A percentile compares a stretch with the other conserved stretches of the same genome.
Conservation (phyloP, 2,888 invertebrate genomes). For the Bedellia somnulentella region DNA sequence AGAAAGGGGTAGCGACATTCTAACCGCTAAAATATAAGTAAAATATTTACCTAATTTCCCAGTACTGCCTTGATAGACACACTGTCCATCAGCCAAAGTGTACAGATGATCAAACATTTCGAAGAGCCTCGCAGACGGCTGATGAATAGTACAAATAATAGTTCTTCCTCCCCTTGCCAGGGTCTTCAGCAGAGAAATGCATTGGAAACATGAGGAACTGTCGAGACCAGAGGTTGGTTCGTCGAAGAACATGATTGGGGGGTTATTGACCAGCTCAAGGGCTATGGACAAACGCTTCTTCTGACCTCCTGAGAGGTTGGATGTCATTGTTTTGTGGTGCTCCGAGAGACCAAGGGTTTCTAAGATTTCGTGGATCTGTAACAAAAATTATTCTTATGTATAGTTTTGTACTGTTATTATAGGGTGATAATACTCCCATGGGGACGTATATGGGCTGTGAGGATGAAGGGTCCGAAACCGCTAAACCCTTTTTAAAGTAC, state of each 20-base stretch:
- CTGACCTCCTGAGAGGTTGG: conserved; percentile 91
- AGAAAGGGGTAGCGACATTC: no score
- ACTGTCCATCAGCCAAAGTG: conserved; percentile 91
- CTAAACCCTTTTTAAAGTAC: no score
- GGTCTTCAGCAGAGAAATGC: conserved; percentile 85
- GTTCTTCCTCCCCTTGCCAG: conserved; percentile 89
- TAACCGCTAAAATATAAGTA: no score
- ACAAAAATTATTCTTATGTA: no score
- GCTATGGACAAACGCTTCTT: conserved; percentile 94
- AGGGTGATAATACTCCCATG: no score
- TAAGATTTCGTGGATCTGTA: conserved; percentile 87
- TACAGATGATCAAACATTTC: conserved; percentile 97
- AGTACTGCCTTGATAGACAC: conserved; percentile 91
- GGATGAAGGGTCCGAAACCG: no score
- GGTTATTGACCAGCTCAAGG: conserved; percentile 92
- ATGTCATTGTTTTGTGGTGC: conserved; percentile 86
- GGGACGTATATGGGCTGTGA: no score
- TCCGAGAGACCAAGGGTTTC: conserved; percentile 86
- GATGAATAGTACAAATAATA: conserved; percentile 94
- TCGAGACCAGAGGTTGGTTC: conserved; percentile 96
- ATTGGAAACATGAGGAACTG: conserved; percentile 94
- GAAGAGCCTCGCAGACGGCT: conserved; percentile 93
- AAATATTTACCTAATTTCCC: conserved; percentile 71
- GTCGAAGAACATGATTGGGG: conserved; percentile 97
- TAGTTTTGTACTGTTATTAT: no score